Base-by-base conservation (phyloP, 2,888 invertebrate genomes). In the Crocallis elinguaria region DNA sequence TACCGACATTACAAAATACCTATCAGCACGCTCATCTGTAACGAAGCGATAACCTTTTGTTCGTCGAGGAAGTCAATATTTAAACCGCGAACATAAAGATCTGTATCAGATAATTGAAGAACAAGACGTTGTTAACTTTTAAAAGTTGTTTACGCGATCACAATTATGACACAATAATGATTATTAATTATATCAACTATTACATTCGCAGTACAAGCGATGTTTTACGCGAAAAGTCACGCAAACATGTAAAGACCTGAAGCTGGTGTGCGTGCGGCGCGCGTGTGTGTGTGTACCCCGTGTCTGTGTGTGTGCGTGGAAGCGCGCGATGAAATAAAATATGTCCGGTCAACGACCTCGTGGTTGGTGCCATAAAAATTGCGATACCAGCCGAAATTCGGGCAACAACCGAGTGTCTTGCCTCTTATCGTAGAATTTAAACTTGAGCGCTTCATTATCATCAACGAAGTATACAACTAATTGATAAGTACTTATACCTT, bases 301-400 rank as follows among this genome's bases (percentile, higher is more conserved):
- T 71, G 75, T 77, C 67, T 79, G 84, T 88, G 87, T 86, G 88
- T 85, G 88, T 83, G 86, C 87, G 85, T 89, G 88, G 88, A 90
- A 88, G 88, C 85, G 89, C 88, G 89, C 90, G 91, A 89, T 91
- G 88, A 90, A 91, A 91, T 91, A 91, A 91, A 91, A 90, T 90
- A 90, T 90, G 91, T 89, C 87, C 90, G 91, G 90, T 88, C 91
- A 88, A 85, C 78, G 91, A 91, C 80, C 91, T 74, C 84, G 79
- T 82, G 87, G 84, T 83, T 86, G 86, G 88, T 87, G 87, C 88
- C 85, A 88, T 90, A 90, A 91, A 91, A 91, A 90, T 91, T 76
- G 91, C 91, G 85, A 90, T 88, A 88, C 83, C 83, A 79, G 77
- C 88, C 90, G 83, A 91, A 91, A 87, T 87, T 88, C 77, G 82